Evolutionary conservation across 2,113 vertebrate genomes (phyloP), one percentile per base, ranked within the genome.

Genomic region (Cynocephalus volans): DNA sequence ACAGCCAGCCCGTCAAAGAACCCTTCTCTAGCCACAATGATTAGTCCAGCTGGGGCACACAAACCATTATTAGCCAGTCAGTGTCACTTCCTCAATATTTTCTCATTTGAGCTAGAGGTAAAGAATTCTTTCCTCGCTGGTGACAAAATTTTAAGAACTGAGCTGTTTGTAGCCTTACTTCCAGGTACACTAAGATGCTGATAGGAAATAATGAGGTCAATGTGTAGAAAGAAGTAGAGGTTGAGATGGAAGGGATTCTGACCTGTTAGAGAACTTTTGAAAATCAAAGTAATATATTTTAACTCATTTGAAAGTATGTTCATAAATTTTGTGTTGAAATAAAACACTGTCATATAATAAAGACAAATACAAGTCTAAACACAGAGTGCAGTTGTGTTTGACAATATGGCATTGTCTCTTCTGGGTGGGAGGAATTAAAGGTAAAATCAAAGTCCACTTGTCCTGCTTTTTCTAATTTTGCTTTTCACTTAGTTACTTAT

Each of bases 131-230:
- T 76, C 41, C 26, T 87, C 18, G 76, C 19, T 70, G 26, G 45
- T 87, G 45, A 81, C 33, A 76, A 90, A 87, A 17, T 23, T 92
- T 64, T 54, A 91, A 89, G n/a, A 86, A 70, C 17, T 70, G 56
- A 45, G 12, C 1, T 77, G 12, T 62, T 23, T 76, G 11, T 65
- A 70, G 3, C 36, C 19, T 81, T 60, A 56, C 8, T 54, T 76
- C 26, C 26, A 90, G 31, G 33, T 88, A 48, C 6, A 54, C 12
- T 45, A 72, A 50, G 50, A 83, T 50, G 36, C 14, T 18, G 58
- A 26, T 26, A 26, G 24, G 26, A 81, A 93, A 93, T 64, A 79
- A 69, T 24, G 26, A 88, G 13, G 2, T 75, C n/a, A 93, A 67
- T 4, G 45, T 33, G 10, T 14, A 52, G 56, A 89, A 84, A 72